Base-by-base conservation (phyloP, 2,113 vertebrate species). In the Takifugu bimaculatus region DNA sequence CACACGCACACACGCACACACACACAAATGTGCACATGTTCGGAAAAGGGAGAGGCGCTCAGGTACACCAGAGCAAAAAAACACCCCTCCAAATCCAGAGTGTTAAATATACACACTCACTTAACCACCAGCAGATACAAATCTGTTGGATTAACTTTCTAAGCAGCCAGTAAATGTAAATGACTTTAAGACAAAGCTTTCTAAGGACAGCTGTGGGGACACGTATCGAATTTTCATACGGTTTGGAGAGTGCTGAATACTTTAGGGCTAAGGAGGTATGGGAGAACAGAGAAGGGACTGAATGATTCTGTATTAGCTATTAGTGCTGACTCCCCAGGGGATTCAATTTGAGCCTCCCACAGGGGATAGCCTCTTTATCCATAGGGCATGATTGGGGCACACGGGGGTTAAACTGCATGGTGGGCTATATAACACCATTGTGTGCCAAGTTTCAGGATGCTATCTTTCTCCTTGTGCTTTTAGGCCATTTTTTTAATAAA, bases 271-370 rank as follows among this genome's bases (percentile, higher is more conserved):
- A 76, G 72, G 65, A 72, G 71, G 65, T 79, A 73, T 59, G 60
- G 25, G 60, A 53, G 70, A 65, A 70, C 60, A 65, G 73, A 75
- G 72, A 70, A 70, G 71, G 65, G 50, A 65, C 56, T 74, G 70
- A 79, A 79, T 77, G 69, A 76, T 68, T 82, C 57, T 66, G 74
- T 73, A 80, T 73, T 81, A 70, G 71, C 82, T 83, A 84, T 84
- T 84, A 84, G 86, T 66, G 65, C 27, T 0, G 26, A 62, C 54
- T 71, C 82, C 56, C 78, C 13, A 0, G 56, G 83, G 86, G 79
- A 49, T 73, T 80, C 75, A 77, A 83, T 80, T 48, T 68, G 81
- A 88, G 78, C 79, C 81, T 87, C 83, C 85, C 85, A 68, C 28
- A 74, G 82, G 83, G 85, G 70, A 76, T 58, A 69, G 72, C 57